Conservation (phyloP, 2,888 invertebrate genomes). For the Stenolophus ochropezus region DNA sequence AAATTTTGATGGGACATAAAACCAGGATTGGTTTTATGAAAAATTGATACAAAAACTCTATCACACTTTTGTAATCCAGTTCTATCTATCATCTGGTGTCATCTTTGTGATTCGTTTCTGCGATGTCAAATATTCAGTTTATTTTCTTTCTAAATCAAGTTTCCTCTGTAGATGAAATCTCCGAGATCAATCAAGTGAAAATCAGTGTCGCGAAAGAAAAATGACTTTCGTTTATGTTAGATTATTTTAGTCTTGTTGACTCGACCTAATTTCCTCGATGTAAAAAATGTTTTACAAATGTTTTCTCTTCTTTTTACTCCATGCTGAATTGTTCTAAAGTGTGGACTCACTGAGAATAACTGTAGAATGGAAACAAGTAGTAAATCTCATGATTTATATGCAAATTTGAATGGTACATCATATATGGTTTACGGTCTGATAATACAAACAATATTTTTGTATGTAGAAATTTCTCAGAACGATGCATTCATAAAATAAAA, state of each 20-base stretch:
- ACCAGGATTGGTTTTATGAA: background rate
- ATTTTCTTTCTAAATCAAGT: background rate
- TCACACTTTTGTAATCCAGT: background rate
- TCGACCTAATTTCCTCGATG: conserved; percentile 1
- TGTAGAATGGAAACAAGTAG: background rate
- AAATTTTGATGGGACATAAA: background rate
- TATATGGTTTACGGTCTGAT: background rate
- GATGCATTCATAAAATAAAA: conserved; percentile 4
- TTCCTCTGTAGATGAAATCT: background rate
- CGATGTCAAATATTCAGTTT: background rate
- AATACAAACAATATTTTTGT: background rate
- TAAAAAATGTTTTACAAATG: conserved; percentile 3
- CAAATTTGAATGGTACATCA: conserved; percentile 22
- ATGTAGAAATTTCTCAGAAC: conserved; percentile 6
- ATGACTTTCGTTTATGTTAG: conserved; percentile 11
- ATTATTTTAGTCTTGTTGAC: conserved; percentile 2
- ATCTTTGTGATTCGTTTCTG: background rate
- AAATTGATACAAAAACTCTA: background rate
- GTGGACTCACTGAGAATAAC: background rate
- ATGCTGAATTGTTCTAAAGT: background rate
- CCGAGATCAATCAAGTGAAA: conserved; percentile 25
- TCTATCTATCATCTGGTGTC: background rate
- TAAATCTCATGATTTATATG: conserved; percentile 25
- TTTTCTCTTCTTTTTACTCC: background rate
- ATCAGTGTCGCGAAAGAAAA: conserved; percentile 3